Evolutionary conservation across 2,888 invertebrate species (phyloP).

Genomic region (Drosophila paranaensis): DNA sequence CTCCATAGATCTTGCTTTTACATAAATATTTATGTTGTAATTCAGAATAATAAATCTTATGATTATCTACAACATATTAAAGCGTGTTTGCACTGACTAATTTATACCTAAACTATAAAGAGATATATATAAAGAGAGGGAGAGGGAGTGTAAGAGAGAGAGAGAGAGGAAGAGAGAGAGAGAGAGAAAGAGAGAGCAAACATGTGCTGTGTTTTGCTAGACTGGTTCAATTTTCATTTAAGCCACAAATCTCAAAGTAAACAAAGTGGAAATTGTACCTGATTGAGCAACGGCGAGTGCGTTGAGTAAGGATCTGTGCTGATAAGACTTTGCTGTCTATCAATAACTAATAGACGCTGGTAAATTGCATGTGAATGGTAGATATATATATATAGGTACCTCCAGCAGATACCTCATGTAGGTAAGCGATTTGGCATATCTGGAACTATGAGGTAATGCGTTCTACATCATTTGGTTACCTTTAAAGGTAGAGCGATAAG

Average conservation of each 20-base stretch:
- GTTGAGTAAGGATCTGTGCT: constrained; percentile 35
- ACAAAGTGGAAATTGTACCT: constrained; percentile 47
- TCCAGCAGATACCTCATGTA: constrained; percentile 10
- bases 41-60: neutral
- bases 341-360: constrained; percentile 65
- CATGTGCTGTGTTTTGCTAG: constrained; percentile 13
- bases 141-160: neutral
- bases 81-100: neutral
- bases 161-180: neutral
- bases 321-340: constrained; percentile 61
- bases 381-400: neutral
- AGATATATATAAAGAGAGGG: neutral
- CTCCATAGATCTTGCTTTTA: neutral
- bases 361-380: constrained; percentile 66
- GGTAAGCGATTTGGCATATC: constrained; percentile 16
- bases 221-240: constrained; percentile 21
- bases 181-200: neutral
- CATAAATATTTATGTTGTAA: neutral
- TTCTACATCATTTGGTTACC: constrained; percentile 21
- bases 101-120: neutral
- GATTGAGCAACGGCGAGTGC: constrained; percentile 34
- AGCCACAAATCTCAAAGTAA: constrained; percentile 45
- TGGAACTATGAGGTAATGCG: constrained; percentile 27
- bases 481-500: constrained; percentile 33
- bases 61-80: neutral